Base-by-base conservation (phyloP, 1,140 invertebrate genomes). In the Zaprionus gabonicus region DNA sequence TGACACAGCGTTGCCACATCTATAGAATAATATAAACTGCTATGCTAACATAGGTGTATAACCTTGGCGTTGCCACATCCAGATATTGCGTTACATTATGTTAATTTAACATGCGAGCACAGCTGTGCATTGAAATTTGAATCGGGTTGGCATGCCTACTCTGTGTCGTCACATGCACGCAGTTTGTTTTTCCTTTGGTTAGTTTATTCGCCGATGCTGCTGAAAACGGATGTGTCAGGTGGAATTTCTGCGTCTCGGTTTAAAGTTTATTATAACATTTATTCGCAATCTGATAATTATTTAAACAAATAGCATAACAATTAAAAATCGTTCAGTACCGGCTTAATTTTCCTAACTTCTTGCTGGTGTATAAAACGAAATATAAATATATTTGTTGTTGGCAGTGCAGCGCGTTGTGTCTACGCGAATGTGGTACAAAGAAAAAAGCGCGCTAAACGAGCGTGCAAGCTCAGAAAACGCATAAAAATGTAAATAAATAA, bases 401-500 rank as follows among this genome's bases (percentile, higher is more conserved):
- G 44, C 65, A 51, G 49, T 75, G 66, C 25, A 31, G 51, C 66
- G 65, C 67, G 63, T 62, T 58, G 57, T 36, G 44, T 51, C 36
- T 44, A 10, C 41, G 31, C 70, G 74, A 87, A 87, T 71, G 80
- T 57, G 44, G 28, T 66, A 73, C 69, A 83, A 86, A 88, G 67
- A 56, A 71, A 84, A 84, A 75, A 27, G 63, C 58, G 62, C 71
- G 84, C 71, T 84, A 79, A 87, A 78, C 17, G 55, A 73, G 70
- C 58, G 68, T 81, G 81, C 63, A 53, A 81, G 56, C 63, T 55
- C 68, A 36, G 5, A 56, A 57, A 83, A 71, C 70, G 31, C 44
- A 53, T 27, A 60, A 60, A 41, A 69, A 84, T 84, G 81, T 87
- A 84, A 88, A 87, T 88, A 87, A 88, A 83, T 73, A 71, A 84